These are phyloP conservation scores for Apodemus sylvaticus DNA, from an alignment of 2,113 vertebrate species.

Conservation along the genomic window DNA sequence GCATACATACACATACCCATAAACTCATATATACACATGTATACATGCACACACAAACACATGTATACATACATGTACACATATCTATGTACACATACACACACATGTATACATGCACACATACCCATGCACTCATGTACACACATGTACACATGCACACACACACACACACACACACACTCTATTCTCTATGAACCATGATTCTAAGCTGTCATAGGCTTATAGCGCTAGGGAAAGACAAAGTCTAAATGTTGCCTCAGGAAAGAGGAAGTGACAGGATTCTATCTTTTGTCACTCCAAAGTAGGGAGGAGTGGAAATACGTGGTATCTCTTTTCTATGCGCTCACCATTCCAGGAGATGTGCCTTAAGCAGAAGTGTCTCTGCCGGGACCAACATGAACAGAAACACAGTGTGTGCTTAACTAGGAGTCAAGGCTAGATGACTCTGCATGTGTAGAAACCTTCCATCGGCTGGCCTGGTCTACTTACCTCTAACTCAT, in stretches of 20 bases:
- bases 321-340: neutral
- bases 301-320: neutral
- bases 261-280: neutral
- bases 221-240: neutral
- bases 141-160: neutral
- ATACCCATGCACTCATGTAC: too few relatives aligned
- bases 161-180: neutral
- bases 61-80: too few relatives aligned
- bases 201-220: neutral
- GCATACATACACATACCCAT: neutral
- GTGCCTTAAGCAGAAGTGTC: neutral
- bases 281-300: neutral
- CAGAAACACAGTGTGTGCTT: neutral
- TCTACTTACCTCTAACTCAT: neutral
- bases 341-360: neutral
- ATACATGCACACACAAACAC: neutral
- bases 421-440: neutral
- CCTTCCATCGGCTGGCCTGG: neutral
- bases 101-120: neutral
- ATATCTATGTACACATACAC: neutral
- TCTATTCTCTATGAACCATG: neutral
- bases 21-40: too few relatives aligned
- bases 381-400: neutral
- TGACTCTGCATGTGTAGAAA: fast-evolving
- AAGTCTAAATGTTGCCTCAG: neutral